Conservation (phyloP, 2,797 vertebrate species). For the Epinephelus awoara region DNA sequence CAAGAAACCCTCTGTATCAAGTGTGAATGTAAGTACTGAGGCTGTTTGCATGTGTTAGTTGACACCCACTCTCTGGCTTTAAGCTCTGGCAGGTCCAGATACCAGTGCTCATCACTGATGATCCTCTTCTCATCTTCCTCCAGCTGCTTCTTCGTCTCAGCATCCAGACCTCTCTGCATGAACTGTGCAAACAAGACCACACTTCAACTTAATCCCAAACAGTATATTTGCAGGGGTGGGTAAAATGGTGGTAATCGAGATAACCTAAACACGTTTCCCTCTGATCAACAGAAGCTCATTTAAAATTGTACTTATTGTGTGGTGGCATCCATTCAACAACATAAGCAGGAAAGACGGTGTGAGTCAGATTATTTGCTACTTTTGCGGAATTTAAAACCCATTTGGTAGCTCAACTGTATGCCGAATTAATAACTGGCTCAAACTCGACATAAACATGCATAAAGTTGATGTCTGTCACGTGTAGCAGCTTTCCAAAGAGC, state of each 20-base stretch:
- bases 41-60: not conserved
- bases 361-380: not conserved
- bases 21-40: no score
- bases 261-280: not conserved
- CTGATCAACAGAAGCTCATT: not conserved
- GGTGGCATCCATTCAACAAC: not conserved
- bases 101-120: constrained; percentile 97
- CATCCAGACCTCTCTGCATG: constrained; percentile 96
- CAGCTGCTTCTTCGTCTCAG: constrained; percentile 93
- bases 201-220: no score
- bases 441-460: not conserved
- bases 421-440: not conserved
- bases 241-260: no score
- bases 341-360: not conserved
- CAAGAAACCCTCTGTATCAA: no score
- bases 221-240: no score
- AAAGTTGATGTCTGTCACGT: not conserved
- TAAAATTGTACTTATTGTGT: not conserved
- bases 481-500: no score
- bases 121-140: constrained; percentile 96
- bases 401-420: not conserved
- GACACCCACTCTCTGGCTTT: constrained; percentile 92
- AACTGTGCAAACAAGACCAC: constrained; percentile 84
- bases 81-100: constrained; percentile 94
- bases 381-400: not conserved